Evolutionary conservation across 2,797 vertebrate species (phyloP).

Genomic region (Enteromius fasciolatus): DNA sequence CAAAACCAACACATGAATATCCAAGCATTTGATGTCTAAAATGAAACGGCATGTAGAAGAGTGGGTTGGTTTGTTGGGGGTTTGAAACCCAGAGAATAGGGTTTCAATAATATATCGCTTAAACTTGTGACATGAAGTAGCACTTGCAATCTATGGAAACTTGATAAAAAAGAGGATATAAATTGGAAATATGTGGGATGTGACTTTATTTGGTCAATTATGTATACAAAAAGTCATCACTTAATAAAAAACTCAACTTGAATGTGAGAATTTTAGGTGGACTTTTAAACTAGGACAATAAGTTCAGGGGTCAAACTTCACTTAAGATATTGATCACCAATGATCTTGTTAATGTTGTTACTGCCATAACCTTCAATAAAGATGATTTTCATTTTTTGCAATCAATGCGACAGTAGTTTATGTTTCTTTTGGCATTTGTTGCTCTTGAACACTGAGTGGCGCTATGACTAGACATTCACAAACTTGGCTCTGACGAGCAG

Average conservation of each 20-base stretch:
- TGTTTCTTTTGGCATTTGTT: background rate
- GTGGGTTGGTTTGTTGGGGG: background rate
- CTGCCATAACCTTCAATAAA: background rate
- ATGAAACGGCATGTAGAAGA: background rate
- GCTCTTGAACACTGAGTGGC: background rate
- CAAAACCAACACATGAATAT: slow-evolving; percentile 10
- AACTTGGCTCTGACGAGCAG: background rate
- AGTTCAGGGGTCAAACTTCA: background rate
- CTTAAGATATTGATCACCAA: background rate
- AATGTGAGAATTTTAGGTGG: background rate
- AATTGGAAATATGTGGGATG: background rate
- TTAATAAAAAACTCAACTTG: background rate
- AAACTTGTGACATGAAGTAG: background rate
- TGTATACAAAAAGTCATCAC: background rate
- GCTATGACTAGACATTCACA: background rate
- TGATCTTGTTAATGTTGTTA: background rate
- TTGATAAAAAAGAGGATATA: background rate
- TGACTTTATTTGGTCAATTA: background rate
- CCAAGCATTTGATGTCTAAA: slow-evolving; percentile 8
- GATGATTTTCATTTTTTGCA: background rate
- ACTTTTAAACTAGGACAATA: background rate
- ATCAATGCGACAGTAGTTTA: background rate
- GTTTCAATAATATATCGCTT: background rate
- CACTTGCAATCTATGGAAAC: background rate
- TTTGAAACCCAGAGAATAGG: background rate